phyloP scores from a whole-genome alignment of 2,797 vertebrate species.

The Catamblyrhynchus diadema region DNA sequence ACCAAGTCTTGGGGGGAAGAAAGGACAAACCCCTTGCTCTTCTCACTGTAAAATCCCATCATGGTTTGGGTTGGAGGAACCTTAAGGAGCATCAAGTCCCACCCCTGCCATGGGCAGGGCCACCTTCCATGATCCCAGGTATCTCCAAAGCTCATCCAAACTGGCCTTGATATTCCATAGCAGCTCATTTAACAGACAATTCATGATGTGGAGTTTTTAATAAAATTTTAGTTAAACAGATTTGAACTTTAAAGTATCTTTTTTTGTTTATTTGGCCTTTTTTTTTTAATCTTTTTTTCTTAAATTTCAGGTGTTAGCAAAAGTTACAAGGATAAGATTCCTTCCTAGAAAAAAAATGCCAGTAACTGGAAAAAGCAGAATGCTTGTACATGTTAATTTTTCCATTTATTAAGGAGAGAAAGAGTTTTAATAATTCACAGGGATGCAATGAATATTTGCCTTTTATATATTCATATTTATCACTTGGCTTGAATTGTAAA shows the following conservation, averaged over 20 bases:
- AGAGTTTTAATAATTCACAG: not conserved
- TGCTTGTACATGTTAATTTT: not conserved
- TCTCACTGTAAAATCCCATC: not conserved
- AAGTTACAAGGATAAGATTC: not conserved
- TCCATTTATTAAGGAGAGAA: not conserved
- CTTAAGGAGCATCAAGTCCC: not conserved
- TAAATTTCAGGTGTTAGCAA: not conserved
- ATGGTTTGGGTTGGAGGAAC: not conserved
- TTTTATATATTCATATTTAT: conserved; percentile 33
- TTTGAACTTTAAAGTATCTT: not conserved
- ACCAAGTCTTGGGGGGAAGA: accelerated
- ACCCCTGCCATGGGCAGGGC: not conserved
- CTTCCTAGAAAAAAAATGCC: not conserved
- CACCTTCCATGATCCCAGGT: not conserved
- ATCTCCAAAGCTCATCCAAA: not conserved
- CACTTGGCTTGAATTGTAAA: conserved; percentile 15
- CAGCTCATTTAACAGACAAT: not conserved
- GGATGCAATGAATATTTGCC: not conserved
- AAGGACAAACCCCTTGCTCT: not conserved
- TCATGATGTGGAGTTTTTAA: accelerated
- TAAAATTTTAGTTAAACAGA: not conserved
- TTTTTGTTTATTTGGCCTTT: not conserved
- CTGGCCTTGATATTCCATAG: not conserved
- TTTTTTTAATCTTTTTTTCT: not conserved
- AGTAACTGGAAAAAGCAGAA: not conserved